phyloP scores from a whole-genome alignment of 2,888 invertebrate species.

The Drosophila austrosaltans region DNA sequence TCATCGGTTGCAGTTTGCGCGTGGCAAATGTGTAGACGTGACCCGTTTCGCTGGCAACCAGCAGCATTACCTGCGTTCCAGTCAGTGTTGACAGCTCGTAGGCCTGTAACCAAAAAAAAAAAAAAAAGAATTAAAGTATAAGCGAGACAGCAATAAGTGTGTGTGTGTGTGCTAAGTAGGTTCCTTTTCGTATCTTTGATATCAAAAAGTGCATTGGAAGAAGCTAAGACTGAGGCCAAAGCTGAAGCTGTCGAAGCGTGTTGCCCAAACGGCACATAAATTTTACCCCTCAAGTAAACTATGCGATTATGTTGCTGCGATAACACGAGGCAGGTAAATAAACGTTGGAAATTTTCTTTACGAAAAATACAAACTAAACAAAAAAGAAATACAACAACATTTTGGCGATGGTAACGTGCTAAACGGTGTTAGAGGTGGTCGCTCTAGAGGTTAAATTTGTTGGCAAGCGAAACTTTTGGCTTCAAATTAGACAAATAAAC shows the following conservation, averaged over 20 bases:
- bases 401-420: constrained; percentile 44
- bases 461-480: not conserved
- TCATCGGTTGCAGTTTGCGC: constrained; percentile 99
- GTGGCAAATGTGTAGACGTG: constrained; percentile 99
- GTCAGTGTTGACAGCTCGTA: constrained; percentile 99
- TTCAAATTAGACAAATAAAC: not conserved
- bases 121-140: not conserved
- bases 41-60: constrained; percentile 99
- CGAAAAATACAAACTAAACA: not conserved
- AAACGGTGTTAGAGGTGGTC: constrained; percentile 1
- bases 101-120: constrained; percentile 88
- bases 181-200: constrained; percentile 29
- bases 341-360: constrained; percentile 20
- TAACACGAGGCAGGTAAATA: constrained; percentile 32
- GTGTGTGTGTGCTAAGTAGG: constrained; percentile 48
- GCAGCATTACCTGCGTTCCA: constrained; percentile 99
- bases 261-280: constrained; percentile 68
- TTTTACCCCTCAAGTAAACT: constrained; percentile 60
- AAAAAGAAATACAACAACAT: not conserved
- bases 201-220: constrained; percentile 9
- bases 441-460: not conserved
- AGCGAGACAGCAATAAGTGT: constrained; percentile 10
- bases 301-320: constrained; percentile 72
- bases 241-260: constrained; percentile 45
- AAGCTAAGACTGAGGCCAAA: constrained; percentile 23